Percentiles rank a stretch among this genome's conserved stretches.
These are phyloP conservation scores for Colaptes auratus DNA, from an alignment of 2,113 vertebrate genomes.

Conservation along the genomic window DNA sequence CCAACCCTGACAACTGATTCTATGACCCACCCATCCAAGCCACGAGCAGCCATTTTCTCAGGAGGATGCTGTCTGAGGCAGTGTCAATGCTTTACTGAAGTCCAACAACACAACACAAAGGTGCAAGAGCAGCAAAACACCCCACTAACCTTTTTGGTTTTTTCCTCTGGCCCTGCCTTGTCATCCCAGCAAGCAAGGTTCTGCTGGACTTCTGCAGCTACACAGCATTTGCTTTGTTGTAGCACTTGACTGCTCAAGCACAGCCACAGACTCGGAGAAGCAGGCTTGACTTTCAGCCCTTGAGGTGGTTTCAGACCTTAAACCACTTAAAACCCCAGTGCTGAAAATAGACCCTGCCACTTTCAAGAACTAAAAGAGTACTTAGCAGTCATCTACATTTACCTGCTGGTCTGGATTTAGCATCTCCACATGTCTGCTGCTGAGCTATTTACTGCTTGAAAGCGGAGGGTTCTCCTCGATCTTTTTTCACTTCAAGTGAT, in stretches of 20 bases:
- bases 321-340: background rate
- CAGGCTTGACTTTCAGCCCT: background rate
- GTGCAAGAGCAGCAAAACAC: background rate
- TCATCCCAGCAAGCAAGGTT: background rate
- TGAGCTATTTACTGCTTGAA: background rate
- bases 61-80: no score
- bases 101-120: no score
- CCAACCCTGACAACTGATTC: no score
- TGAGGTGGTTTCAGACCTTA: background rate
- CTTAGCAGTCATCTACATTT: background rate
- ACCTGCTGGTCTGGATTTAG: background rate
- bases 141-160: background rate
- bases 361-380: slow-evolving; percentile 16
- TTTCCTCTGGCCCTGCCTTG: background rate
- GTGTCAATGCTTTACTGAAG: no score
- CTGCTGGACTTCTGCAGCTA: background rate
- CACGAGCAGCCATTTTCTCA: no score
- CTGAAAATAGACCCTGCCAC: background rate
- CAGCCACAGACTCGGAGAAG: background rate
- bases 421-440: background rate
- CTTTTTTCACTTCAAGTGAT: background rate
- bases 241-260: background rate
- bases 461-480: accelerated
- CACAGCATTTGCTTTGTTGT: background rate
- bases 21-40: no score